Base-by-base conservation (phyloP, 2,888 invertebrate genomes). In the Hecatera dysodea region DNA sequence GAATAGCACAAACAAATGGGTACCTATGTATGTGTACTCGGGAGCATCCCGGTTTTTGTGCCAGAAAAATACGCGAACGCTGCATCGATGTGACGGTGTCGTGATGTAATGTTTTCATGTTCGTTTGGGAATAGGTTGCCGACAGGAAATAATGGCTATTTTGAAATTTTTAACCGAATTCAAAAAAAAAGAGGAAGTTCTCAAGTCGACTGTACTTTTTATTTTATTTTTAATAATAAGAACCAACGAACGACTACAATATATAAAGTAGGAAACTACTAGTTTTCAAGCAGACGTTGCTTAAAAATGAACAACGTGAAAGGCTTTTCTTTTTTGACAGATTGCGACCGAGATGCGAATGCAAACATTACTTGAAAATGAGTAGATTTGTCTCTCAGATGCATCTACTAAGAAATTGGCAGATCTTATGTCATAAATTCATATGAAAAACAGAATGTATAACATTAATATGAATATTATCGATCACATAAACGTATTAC, bases 1-100 rank as follows among this genome's bases (percentile, higher is more conserved):
- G 69, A 65, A 75, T 62, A 69, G 81, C 67, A 53, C 71, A 80
- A 66, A 59, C 64, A 53, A 70, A 68, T 61, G 62, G 39, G 27
- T 33, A 66, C 24, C 55, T 65, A 67, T 6, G 46, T 65, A 67
- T 6, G 46, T 53, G 44, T n/a, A 73, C 27, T 59, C 17, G 55
- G 22, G 15, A 61, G 17, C 57, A 12, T 48, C 39, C 15, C 46
- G 44, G 57, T 72, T 82, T 75, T 83, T 83, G 61, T 64, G 56
- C 12, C 17, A 29, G 39, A 57, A 66, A 60, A 66, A 52, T 55
- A 67, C 46, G 5, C 8, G 6, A 44, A 19, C 29, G 17, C 22
- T 44, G 61, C 42, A 24, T 0, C 36, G 7, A 19, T 22, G 59
- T 53, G 29, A 27, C 29, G 44, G 9, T 44, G 22, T 9, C 46